Evolutionary conservation across 2,113 vertebrate genomes (phyloP).

Genomic region (Promerops cafer): DNA sequence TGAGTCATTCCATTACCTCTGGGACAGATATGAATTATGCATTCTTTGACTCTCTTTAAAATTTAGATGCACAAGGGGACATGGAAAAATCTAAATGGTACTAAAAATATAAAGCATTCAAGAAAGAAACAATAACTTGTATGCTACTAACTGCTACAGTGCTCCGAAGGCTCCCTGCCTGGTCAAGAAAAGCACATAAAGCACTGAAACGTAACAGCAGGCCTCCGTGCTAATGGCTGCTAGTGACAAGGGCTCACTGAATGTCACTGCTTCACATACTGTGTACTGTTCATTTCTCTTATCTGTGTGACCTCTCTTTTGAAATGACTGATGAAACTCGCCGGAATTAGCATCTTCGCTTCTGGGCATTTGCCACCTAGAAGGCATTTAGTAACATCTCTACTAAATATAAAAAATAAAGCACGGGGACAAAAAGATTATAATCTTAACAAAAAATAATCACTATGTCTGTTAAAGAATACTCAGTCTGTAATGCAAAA

Average conservation of each 20-base stretch:
- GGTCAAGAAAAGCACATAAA: slow-evolving; percentile 63
- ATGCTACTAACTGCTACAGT: slow-evolving; percentile 44
- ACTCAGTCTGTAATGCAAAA: not conserved
- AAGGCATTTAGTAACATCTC: slow-evolving; percentile 12
- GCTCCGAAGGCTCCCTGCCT: slow-evolving; percentile 48
- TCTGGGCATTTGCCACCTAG: slow-evolving; percentile 47
- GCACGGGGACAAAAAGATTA: fast-evolving
- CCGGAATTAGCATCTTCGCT: slow-evolving; percentile 54
- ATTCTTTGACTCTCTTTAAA: slow-evolving; percentile 69
- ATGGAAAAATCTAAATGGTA: slow-evolving; percentile 46
- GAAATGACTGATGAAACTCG: slow-evolving; percentile 58
- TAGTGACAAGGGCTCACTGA: slow-evolving; percentile 70
- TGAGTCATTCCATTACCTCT: slow-evolving; percentile 75
- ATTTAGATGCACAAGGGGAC: slow-evolving; percentile 63
- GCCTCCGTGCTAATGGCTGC: slow-evolving; percentile 66
- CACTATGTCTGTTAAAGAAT: not conserved
- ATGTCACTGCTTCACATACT: slow-evolving; percentile 62
- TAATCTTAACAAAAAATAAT: not conserved
- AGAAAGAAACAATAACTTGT: slow-evolving; percentile 67
- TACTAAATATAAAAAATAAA: slow-evolving; percentile 1
- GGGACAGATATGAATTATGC: slow-evolving; percentile 75
- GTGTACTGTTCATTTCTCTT: slow-evolving; percentile 61
- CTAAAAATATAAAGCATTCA: slow-evolving; percentile 62
- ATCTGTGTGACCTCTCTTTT: slow-evolving; percentile 63
- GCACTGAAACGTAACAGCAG: slow-evolving; percentile 49